Percentiles rank a stretch among this genome's conserved stretches.
These are phyloP conservation scores for Pseudococcus viburni DNA, from an alignment of 2,888 invertebrate genomes.

Conservation along the genomic window DNA sequence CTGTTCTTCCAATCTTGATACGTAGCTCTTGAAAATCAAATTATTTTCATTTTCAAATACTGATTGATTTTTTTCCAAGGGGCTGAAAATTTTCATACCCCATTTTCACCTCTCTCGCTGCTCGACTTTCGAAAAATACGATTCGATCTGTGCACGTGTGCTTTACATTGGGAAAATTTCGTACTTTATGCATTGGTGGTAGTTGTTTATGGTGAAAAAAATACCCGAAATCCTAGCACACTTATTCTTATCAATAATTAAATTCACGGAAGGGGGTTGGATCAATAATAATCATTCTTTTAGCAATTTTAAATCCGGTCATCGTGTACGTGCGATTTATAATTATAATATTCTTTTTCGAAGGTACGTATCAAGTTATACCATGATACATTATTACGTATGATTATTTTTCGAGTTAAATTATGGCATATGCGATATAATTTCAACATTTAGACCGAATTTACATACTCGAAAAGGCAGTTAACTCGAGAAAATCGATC, in stretches of 20 bases:
- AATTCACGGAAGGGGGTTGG: background rate
- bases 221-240: background rate
- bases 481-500: background rate
- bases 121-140: too few relatives aligned
- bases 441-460: background rate
- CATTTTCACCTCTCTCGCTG: too few relatives aligned
- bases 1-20: too few relatives aligned
- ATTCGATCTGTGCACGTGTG: background rate
- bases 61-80: too few relatives aligned
- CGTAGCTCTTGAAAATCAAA: too few relatives aligned
- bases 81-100: too few relatives aligned
- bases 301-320: background rate
- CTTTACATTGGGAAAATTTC: background rate
- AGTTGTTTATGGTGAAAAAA: background rate
- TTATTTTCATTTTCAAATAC: too few relatives aligned
- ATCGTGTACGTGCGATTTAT: background rate
- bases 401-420: background rate
- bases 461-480: background rate
- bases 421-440: background rate
- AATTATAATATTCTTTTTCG: background rate
- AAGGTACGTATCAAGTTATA: conserved; percentile 1
- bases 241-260: background rate
- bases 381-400: background rate
- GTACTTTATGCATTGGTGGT: background rate
- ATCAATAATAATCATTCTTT: background rate